Base-by-base conservation (phyloP, 2,113 vertebrate species). In the Neofelis nebulosa region DNA sequence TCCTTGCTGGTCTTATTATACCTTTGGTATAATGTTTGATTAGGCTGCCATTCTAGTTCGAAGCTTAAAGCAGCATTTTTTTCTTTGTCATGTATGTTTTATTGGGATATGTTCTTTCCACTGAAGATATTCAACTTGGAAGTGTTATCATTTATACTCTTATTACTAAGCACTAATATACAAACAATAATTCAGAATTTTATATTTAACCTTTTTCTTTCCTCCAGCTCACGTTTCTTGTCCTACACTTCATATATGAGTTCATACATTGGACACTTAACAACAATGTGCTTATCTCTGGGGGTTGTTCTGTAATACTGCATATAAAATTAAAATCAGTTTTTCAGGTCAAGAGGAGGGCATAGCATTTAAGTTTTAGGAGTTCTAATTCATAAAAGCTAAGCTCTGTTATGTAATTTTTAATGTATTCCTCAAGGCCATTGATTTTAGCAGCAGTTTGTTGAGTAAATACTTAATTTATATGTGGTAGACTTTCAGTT, bases 381-480 rank as follows among this genome's bases (percentile, higher is more conserved):
- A 94, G 90, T 92, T 97, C 95, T 78, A 97, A 97, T 97, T 96
- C 87, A 94, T 96, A 96, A 96, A 97, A 96, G 63, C 12, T 50
- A 96, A 96, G 33, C 61, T 84, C 80, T 94, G 38, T 92, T 95
- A 95, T 91, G 65, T 96, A 94, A 97, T 83, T 93, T 95, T 97
- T 90, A 97, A 97, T 92, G 80, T 93, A 92, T 95, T 97, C 96
- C 95, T 96, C 52, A 94, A 92, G 95, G 95, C 52, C 90, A 95
- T 85, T 93, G 97, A 97, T 81, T 96, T 97, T 92, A 97, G 87
- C 80, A 95, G 96, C 95, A 97, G 94, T 98, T 97, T 92, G 80
- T 81, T 97, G 96, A 97, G 81, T 95, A 97, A 97, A 97, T 97
- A 97, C 97, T 96, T 96, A 97, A 97, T 97, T 97, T 97, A 85